These are phyloP conservation scores for Fistularia commersonii DNA, from an alignment of 2,797 vertebrate genomes.

Conservation along the genomic window DNA sequence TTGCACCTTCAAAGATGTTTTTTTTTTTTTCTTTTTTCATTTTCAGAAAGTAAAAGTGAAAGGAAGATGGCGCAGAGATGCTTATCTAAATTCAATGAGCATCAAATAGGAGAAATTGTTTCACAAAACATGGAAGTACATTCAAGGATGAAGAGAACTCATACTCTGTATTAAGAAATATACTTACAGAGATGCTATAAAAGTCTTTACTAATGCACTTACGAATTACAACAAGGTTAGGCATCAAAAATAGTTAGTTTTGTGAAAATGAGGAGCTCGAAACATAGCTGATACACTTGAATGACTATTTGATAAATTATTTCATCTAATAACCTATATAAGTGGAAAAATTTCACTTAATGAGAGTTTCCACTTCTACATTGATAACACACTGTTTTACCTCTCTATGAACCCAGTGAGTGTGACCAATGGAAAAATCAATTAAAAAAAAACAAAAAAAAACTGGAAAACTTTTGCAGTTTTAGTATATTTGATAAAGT, in stretches of 20 bases:
- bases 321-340: neutral
- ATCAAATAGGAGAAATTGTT: neutral
- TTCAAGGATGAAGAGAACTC: neutral
- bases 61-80: neutral
- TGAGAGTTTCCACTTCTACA: too few species aligned
- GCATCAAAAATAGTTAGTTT: too few species aligned
- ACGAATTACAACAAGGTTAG: neutral
- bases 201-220: neutral
- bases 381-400: too few species aligned
- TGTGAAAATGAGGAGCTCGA: too few species aligned
- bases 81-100: slow-evolving; percentile 24
- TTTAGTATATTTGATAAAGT: too few species aligned
- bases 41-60: slow-evolving; percentile 35
- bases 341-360: too few species aligned
- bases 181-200: neutral
- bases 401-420: too few species aligned
- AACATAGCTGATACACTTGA: neutral
- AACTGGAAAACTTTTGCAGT: too few species aligned
- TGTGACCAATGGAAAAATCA: too few species aligned
- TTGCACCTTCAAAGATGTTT: slow-evolving; percentile 9
- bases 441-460: too few species aligned
- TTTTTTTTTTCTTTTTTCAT: slow-evolving; percentile 13
- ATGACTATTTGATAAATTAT: neutral
- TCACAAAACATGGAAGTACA: slow-evolving; percentile 1
- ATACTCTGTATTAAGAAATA: neutral